phyloP scores from a whole-genome alignment of 1,140 invertebrate genomes.

The Calosoma granatense region DNA sequence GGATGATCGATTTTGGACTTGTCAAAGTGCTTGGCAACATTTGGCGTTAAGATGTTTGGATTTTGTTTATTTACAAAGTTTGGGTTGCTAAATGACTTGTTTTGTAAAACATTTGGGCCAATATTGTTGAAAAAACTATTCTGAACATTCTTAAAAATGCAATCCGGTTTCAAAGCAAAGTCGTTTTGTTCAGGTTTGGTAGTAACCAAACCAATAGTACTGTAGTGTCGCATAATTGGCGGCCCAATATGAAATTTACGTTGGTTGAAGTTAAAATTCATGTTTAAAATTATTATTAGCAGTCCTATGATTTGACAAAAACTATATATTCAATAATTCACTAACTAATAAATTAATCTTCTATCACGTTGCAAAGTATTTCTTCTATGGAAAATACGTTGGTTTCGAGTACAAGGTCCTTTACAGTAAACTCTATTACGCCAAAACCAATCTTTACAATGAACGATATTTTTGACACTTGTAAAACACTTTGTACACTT shows the following conservation, averaged over 20 bases:
- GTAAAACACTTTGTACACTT: background rate
- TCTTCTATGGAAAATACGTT: background rate
- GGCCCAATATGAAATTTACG: background rate
- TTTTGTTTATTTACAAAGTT: conserved; percentile 19
- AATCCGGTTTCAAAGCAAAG: background rate
- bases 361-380: background rate
- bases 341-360: background rate
- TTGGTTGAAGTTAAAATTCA: conserved; percentile 3
- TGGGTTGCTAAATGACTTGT: conserved; percentile 17
- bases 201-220: background rate
- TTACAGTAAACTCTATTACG: background rate
- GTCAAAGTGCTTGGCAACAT: conserved; percentile 7
- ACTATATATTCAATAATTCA: background rate
- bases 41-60: background rate
- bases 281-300: background rate
- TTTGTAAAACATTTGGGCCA: background rate
- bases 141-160: background rate
- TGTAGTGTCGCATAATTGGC: background rate
- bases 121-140: background rate
- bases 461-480: background rate
- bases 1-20: conserved; percentile 1
- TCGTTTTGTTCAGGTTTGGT: background rate
- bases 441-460: background rate
- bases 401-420: conserved; percentile 2
- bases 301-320: background rate